Evolutionary conservation across 2,888 invertebrate species (phyloP).

Genomic region (Dasypogon diadema): DNA sequence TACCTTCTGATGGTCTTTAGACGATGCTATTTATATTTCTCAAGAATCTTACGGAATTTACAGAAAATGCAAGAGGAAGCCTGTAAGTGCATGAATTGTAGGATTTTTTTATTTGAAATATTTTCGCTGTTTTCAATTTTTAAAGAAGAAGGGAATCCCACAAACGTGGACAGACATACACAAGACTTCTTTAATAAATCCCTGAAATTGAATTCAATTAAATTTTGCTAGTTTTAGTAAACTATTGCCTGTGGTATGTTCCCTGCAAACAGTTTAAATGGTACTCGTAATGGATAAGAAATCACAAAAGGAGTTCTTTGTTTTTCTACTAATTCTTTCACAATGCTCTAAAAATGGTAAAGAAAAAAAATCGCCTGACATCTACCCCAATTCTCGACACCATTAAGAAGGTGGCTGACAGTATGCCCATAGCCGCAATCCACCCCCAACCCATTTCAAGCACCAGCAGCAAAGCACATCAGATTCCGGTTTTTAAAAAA

Average conservation of each 20-base stretch:
- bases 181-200: no score
- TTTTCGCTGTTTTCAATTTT: no score
- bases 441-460: neutral
- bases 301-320: neutral
- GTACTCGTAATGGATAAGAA: neutral
- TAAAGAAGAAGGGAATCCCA: no score
- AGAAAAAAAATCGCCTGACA: conserved; percentile 8
- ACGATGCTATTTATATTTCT: neutral
- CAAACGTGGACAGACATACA: no score
- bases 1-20: neutral
- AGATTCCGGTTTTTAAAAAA: conserved; percentile 47
- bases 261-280: neutral
- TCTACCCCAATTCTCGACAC: conserved; percentile 47
- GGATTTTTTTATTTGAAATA: no score
- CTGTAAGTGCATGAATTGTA: no score
- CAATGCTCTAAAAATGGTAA: conserved; percentile 27
- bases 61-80: neutral
- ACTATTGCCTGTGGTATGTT: neutral
- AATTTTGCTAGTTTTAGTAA: no score
- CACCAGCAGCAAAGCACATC: neutral
- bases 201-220: no score
- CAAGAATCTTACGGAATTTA: neutral
- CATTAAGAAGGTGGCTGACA: conserved; percentile 31
- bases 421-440: conserved; percentile 21
- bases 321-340: conserved; percentile 13